Percentiles rank a stretch among this genome's conserved stretches.
Conservation (phyloP, 2,888 invertebrate genomes). For the Netelia inedita region DNA sequence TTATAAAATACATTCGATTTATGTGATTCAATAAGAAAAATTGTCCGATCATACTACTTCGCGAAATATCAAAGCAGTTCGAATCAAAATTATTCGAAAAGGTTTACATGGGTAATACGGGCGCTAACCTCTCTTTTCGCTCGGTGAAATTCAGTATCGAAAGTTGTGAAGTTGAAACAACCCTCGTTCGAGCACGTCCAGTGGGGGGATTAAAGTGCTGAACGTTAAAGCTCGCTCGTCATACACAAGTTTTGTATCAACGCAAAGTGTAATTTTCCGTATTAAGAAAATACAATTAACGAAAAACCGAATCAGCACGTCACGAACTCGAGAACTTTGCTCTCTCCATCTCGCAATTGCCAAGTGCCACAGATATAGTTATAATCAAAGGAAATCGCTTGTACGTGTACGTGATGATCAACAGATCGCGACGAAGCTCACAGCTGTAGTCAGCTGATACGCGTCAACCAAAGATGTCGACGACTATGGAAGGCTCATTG, state of each 20-base stretch:
- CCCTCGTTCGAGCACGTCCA: not conserved
- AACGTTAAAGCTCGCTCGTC: not conserved
- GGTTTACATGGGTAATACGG: not conserved
- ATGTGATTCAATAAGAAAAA: not conserved
- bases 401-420: conserved; percentile 29
- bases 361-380: not conserved
- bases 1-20: not conserved
- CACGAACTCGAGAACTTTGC: not conserved
- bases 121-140: not conserved
- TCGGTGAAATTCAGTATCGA: not conserved
- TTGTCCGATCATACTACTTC: not conserved
- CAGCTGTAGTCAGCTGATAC: conserved; percentile 60
- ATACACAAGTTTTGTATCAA: not conserved
- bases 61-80: not conserved
- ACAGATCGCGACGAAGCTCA: conserved; percentile 46
- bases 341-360: not conserved
- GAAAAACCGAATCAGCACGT: not conserved
- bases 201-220: not conserved
- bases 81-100: not conserved
- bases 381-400: not conserved
- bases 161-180: not conserved
- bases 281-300: not conserved
- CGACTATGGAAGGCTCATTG: conserved; percentile 95
- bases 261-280: not conserved
- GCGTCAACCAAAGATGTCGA: conserved; percentile 83